Base-by-base conservation (phyloP, 2,888 invertebrate genomes). In the Caenorhabditis virilis region DNA sequence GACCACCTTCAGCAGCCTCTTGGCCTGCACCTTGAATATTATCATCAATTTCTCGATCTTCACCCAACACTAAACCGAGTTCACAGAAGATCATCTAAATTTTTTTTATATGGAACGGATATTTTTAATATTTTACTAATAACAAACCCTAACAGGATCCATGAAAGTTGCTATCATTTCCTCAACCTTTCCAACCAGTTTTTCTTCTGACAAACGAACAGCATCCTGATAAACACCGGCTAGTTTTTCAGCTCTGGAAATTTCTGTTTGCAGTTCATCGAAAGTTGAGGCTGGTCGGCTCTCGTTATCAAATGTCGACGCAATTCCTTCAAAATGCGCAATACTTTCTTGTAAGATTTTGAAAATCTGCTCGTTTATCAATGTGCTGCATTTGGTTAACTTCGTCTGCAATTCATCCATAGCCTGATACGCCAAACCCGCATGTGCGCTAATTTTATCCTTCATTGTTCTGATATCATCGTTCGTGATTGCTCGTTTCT, bases 401-500 rank as follows among this genome's bases (percentile, higher is more conserved):
- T 33, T 16, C 1, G 59, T 53, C 15, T 52, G 51, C 6, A 59
- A 27, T 4, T 46, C 38, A 13, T 64, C 64, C 6, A 55, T 27
- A 4, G 55, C 54, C 38, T 46, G 52, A 22, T 38, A 51, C 1
- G 64, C 64, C 2, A 20, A 16, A 13, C 49, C 43, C 2, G 50
- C 47, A 5, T 42, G 35, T 2, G n/a, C 35, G 26, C 36, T 47
- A 22, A 64, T 55, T 43, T 55, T 51, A 7, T 51, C 47, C 43
- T 64, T 59, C 55, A 59, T 55, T 1, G 36, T 20, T 30, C 39
- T 50, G 7, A 47, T 23, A n/a, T 63, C 63, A 4, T 47, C 20
- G 16, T 57, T 49, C 2, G 52, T 45, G 1, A 63, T 36, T 16
- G 59, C 52, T 48, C 54, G 52, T 20, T 47, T 55, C 35, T 71